Base-by-base conservation (phyloP, 2,888 invertebrate species). In the Sinotaia quadrata region DNA sequence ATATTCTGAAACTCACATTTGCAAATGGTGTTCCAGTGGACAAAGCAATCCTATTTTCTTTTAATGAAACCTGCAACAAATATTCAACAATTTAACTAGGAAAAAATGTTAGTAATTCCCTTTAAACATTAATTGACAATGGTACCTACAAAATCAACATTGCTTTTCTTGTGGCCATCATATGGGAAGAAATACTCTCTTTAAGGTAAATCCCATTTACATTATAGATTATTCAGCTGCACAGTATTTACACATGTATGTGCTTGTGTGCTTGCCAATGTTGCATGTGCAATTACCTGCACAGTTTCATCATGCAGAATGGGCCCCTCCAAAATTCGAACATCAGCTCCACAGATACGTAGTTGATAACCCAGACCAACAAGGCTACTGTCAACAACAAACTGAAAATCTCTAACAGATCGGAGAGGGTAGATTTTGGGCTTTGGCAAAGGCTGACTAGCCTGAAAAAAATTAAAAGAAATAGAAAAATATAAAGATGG, bases 261-360 rank as follows among this genome's bases (percentile, higher is more conserved):
- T n/a, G n/a, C n/a, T n/a, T n/a, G n/a, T n/a, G n/a, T n/a, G n/a
- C n/a, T n/a, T n/a, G n/a, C n/a, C n/a, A n/a, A n/a, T n/a, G n/a
- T n/a, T n/a, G n/a, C n/a, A n/a, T n/a, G n/a, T n/a, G n/a, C n/a
- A n/a, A n/a, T 47, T 5, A 65, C 65, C 65, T 65, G 54, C 24
- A 56, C 27, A 5, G 47, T 56, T 65, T 65, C 54, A 21, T 1
- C 18, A 31, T 41, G 54, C 1, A 44, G 44, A 12, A 21, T 18
- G 7, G 4, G 4, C 18, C 47, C 65, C 12, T 56, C 44, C 29
- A 54, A 34, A 37, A 56, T 56, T 65, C n/a, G 27, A 33, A 65
- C 56, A 33, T 92, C 92, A 69, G 91, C 91, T 72, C 91, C 93
- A 85, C 90, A 91, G 81, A 90, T 91, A 79, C 92, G 91, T 85